Evolutionary conservation across 2,797 vertebrate genomes (phyloP), one percentile per base, ranked within the genome.

Genomic region (Pipistrellus pygmaeus): DNA sequence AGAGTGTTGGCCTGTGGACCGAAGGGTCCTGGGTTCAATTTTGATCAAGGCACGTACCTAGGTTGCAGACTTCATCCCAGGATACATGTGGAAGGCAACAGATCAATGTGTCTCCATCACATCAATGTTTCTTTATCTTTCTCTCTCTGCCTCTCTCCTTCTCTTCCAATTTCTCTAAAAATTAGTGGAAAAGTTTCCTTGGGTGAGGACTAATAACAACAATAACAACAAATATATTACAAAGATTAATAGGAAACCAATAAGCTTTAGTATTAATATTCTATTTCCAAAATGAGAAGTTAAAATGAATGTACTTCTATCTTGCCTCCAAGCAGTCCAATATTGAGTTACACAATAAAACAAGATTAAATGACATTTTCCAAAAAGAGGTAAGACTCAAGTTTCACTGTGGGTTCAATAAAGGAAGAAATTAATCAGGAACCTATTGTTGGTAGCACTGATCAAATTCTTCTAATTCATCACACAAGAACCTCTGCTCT

Each of bases 221-320:
- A 62, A 30, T 60, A 60, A 27, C 25, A 60, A 60, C 25, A 25
- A 57, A 62, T 62, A 62, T 62, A 15, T 62, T 62, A 30, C n/a
- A 90, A 93, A 93, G 68, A 88, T 75, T 44, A 96, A 35, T 57
- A 81, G 92, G 25, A 87, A 94, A 94, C 20, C 18, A 84, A 84
- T 76, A 76, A 46, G 2, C 21, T 87, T 93, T 60, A 25, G 6
- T n/a, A 81, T 68, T 80, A 93, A 89, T 73, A 93, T 91, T 73
- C 84, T 68, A 55, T 85, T 92, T 90, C 46, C 83, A n/a, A 94
- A 89, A 55, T 85, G n/a, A 81, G 46, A 68, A 86, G 81, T 85
- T 51, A 85, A 77, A 93, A 72, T 48, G 10, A 93, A 64, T 85
- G 13, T 9, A 76, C 72, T 83, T 68, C n/a, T 53, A 51, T 77